Base-by-base conservation (phyloP, 2,113 vertebrate species). In the Actenoides hombroni region DNA sequence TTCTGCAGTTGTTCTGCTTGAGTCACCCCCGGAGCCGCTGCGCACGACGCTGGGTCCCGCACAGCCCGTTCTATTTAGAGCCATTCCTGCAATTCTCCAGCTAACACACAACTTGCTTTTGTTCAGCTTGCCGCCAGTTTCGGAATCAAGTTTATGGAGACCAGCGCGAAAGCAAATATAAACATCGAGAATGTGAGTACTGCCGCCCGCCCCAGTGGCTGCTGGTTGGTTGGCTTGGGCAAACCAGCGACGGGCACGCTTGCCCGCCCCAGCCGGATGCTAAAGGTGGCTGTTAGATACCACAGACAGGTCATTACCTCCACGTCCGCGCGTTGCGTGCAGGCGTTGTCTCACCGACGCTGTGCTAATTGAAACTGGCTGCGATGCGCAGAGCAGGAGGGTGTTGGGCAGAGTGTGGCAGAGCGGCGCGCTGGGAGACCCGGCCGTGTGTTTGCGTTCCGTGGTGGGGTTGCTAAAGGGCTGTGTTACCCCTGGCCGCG, bases 101-200 rank as follows among this genome's bases (percentile, higher is more conserved):
- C 87, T 97, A 19, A 96, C 4, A 0, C 12, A 19, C 11, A 16
- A 5, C 44, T 48, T 95, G 29, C 63, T 53, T 95, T 76, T 82
- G 74, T 92, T 67, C 94, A 99, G 99, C 98, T 99, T 80, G 99
- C 99, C 12, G 96, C 98, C 16, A 99, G 99, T 93, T 99, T 98
- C 25, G 99, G 99, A 42, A 99, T 99, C 94, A 99, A 99, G 94
- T 99, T 99, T 97, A 99, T 99, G 99, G 99, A 99, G 97, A 99
- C 99, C 44, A 99, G 99, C 16, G 99, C 99, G 24, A 99, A 99
- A 97, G 98, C 99, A 82, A 99, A 99, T 95, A 99, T 99, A 94
- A 99, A 99, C 18, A 99, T 99, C 96, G 99, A 99, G 96, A 99
- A 99, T 3, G 99, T 99, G 95, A 98, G 99, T 98, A 94, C 28